Evolutionary conservation across 1,140 invertebrate species (phyloP).

Genomic region (Lordiphosa clarofinis): DNA sequence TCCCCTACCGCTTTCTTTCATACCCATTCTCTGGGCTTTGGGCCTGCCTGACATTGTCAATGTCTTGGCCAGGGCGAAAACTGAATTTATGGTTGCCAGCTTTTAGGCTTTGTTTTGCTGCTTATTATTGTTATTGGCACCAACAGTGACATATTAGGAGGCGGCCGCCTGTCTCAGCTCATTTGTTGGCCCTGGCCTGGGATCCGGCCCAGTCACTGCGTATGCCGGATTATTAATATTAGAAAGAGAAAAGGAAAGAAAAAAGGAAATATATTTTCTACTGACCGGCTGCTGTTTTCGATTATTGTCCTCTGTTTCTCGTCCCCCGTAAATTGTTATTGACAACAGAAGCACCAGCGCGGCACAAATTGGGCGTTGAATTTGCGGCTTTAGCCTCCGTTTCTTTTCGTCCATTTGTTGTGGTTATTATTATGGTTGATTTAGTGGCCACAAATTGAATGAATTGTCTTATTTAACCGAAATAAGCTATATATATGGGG

Average conservation of each 20-base stretch:
- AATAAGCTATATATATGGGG: constrained; percentile 49
- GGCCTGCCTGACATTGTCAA: constrained; percentile 61
- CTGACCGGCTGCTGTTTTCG: constrained; percentile 68
- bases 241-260: constrained; percentile 49
- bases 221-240: constrained; percentile 74
- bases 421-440: constrained; percentile 78
- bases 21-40: constrained; percentile 2
- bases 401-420: constrained; percentile 56
- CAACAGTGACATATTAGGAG: constrained; percentile 76
- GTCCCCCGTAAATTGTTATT: constrained; percentile 72
- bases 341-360: constrained; percentile 74
- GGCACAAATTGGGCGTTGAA: constrained; percentile 77
- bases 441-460: constrained; percentile 78
- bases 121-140: constrained; percentile 78
- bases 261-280: constrained; percentile 68
- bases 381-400: constrained; percentile 61
- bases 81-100: constrained; percentile 74
- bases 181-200: constrained; percentile 51
- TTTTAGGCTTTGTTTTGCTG: constrained; percentile 77
- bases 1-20: constrained; percentile 2
- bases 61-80: constrained; percentile 48
- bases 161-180: constrained; percentile 51
- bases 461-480: constrained; percentile 76
- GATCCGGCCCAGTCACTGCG: constrained; percentile 39
- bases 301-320: constrained; percentile 62